Conservation (phyloP, 2,888 invertebrate genomes). For the Leptinotarsa juncta region DNA sequence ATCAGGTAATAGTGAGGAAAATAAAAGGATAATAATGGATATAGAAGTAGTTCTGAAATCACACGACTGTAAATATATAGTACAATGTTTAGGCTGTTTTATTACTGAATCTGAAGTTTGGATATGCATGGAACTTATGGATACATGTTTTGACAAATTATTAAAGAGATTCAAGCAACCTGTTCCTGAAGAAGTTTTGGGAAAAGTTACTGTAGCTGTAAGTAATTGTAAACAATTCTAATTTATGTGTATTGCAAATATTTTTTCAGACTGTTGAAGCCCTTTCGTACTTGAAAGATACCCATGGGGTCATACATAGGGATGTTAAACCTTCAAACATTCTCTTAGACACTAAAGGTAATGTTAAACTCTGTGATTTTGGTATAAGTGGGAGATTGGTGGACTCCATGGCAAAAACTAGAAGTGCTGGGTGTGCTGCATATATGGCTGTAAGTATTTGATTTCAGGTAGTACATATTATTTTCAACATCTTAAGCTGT, state of each 20-base stretch:
- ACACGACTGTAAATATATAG: conserved; percentile 96
- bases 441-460: conserved; percentile 91
- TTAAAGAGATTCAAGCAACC: conserved; percentile 85
- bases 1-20: conserved; percentile 96
- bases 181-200: conserved; percentile 96
- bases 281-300: conserved; percentile 96
- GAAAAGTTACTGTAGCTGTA: conserved; percentile 96
- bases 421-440: conserved; percentile 98
- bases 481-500: too few relatives aligned
- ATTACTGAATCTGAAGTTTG: conserved; percentile 98
- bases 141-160: conserved; percentile 97
- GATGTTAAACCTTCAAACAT: conserved; percentile 99
- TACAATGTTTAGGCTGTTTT: conserved; percentile 97
- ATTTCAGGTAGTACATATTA: too few relatives aligned
- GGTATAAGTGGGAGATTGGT: conserved; percentile 98
- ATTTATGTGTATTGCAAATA: conserved; percentile 17
- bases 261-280: conserved; percentile 89
- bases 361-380: conserved; percentile 98
- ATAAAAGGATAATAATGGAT: conserved; percentile 98
- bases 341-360: conserved; percentile 92
- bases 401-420: conserved; percentile 97
- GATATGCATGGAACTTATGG: conserved; percentile 99
- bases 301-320: conserved; percentile 96
- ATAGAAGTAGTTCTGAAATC: conserved; percentile 98
- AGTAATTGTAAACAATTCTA: conserved; percentile 52